Evolutionary conservation across 2,113 vertebrate genomes (phyloP).

Genomic region (Notechis scutatus): DNA sequence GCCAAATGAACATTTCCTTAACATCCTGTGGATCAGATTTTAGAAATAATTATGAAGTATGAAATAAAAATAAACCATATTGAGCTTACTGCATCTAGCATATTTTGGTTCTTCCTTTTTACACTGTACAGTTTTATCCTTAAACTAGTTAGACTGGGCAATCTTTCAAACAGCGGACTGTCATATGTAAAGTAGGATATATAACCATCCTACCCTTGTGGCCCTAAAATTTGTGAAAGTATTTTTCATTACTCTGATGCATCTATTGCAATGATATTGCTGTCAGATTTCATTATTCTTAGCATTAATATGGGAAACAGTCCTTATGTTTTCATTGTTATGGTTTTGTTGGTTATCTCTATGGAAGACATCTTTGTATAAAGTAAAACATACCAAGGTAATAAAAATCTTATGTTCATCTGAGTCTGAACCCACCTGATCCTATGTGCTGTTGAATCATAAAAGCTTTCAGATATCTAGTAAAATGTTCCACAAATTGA

Average conservation of each 20-base stretch:
- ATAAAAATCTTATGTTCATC: background rate
- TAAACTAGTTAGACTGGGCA: background rate
- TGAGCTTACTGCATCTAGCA: background rate
- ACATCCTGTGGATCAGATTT: background rate
- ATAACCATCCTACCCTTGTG: background rate
- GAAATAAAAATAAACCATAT: background rate
- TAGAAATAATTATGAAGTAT: background rate
- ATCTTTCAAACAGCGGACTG: background rate
- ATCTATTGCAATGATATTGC: slow-evolving; percentile 12
- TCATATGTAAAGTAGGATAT: background rate
- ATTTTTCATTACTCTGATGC: slow-evolving; percentile 23
- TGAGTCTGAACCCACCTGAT: background rate
- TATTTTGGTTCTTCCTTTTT: background rate
- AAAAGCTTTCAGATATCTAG: slow-evolving; percentile 15
- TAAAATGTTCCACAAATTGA: slow-evolving; percentile 15
- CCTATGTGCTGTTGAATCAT: background rate
- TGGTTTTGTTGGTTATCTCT: background rate
- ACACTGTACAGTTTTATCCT: background rate
- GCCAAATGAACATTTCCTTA: background rate
- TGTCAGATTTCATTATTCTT: slow-evolving; percentile 32
- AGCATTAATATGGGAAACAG: slow-evolving; percentile 18
- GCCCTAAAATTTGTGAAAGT: slow-evolving; percentile 27
- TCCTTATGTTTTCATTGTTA: slow-evolving; percentile 13
- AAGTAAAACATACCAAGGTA: background rate
- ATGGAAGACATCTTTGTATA: background rate